phyloP scores from a whole-genome alignment of 2,888 invertebrate species.

The Coelopa pilipes region DNA sequence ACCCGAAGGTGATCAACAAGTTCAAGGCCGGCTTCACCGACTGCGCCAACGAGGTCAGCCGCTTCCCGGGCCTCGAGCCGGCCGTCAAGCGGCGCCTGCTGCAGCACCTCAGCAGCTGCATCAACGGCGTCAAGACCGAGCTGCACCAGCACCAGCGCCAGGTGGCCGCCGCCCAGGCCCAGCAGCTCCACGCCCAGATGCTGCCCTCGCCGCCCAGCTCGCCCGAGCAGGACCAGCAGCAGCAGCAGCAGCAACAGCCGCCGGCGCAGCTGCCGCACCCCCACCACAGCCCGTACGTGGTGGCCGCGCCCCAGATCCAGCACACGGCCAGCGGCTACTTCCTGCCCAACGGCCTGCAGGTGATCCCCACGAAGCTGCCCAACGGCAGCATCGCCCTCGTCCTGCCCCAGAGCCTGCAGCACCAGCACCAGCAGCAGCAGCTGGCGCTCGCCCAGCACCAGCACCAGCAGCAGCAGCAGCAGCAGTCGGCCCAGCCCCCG shows the following conservation, averaged over 20 bases:
- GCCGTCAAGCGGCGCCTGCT: constrained; percentile 78
- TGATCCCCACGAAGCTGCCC: constrained; percentile 83
- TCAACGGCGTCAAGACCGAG: constrained; percentile 67
- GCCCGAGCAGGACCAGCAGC: constrained; percentile 61
- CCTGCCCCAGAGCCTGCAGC: constrained; percentile 74
- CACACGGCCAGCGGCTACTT: constrained; percentile 71
- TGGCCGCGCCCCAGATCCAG: constrained; percentile 56
- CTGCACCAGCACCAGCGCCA: constrained; percentile 62
- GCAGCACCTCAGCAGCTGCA: constrained; percentile 80
- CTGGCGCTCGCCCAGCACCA: constrained; percentile 74
- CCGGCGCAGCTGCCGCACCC: constrained; percentile 36
- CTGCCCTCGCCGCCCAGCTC: constrained; percentile 68
- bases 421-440: constrained; percentile 67
- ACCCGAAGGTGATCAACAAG: constrained; percentile 84
- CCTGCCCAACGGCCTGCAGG: constrained; percentile 77
- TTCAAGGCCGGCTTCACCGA: constrained; percentile 90
- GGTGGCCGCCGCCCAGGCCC: constrained; percentile 50
- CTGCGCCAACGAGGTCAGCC: constrained; percentile 84
- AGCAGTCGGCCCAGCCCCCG: constrained; percentile 65
- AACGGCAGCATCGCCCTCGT: constrained; percentile 87
- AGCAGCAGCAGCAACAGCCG: constrained; percentile 41
- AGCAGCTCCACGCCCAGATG: constrained; percentile 71
- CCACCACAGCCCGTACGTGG: constrained; percentile 43
- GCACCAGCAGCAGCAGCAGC: constrained; percentile 71
- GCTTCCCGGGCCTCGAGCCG: constrained; percentile 80